Percentiles rank a stretch among this genome's conserved stretches.
Evolutionary conservation across 1,140 invertebrate species (phyloP).

Genomic region (Ceratina japonica): DNA sequence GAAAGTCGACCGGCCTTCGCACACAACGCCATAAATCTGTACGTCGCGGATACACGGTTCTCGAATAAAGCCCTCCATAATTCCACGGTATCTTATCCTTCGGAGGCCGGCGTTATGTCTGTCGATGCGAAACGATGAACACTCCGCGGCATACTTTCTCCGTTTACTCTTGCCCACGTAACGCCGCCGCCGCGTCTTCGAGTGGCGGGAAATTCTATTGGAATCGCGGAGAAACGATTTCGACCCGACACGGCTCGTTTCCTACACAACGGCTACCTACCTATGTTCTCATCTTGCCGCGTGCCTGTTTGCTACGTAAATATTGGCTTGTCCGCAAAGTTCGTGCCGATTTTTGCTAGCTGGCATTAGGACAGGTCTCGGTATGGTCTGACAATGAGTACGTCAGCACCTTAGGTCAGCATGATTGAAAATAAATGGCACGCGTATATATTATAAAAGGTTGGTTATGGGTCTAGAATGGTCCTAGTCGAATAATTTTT

Average conservation of each 20-base stretch:
- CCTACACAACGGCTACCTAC: too few species aligned
- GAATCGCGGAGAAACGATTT: neutral
- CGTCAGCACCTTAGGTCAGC: too few species aligned
- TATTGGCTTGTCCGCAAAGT: too few species aligned
- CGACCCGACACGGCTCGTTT: too few species aligned
- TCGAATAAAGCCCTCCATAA: constrained; percentile 56
- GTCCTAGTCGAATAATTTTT: too few species aligned
- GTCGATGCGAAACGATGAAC: constrained; percentile 50
- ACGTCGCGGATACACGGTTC: constrained; percentile 51
- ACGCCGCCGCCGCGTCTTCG: neutral
- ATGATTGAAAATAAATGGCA: too few species aligned
- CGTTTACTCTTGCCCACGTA: constrained; percentile 9
- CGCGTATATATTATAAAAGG: too few species aligned
- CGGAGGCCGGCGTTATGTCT: constrained; percentile 4
- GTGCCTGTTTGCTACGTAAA: neutral
- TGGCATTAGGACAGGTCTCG: too few species aligned
- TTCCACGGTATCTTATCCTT: constrained; percentile 50
- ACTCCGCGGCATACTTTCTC: constrained; percentile 17
- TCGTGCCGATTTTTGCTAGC: too few species aligned
- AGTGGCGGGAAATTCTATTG: neutral
- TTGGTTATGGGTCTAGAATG: too few species aligned
- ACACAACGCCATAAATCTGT: constrained; percentile 51
- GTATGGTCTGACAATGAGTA: too few species aligned
- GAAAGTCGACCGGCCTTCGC: constrained; percentile 51
- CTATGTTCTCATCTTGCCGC: neutral